Evolutionary conservation across 1,140 invertebrate species (phyloP), one percentile per base, ranked within the genome.

Genomic region (Zaprionus kolodkinae): DNA sequence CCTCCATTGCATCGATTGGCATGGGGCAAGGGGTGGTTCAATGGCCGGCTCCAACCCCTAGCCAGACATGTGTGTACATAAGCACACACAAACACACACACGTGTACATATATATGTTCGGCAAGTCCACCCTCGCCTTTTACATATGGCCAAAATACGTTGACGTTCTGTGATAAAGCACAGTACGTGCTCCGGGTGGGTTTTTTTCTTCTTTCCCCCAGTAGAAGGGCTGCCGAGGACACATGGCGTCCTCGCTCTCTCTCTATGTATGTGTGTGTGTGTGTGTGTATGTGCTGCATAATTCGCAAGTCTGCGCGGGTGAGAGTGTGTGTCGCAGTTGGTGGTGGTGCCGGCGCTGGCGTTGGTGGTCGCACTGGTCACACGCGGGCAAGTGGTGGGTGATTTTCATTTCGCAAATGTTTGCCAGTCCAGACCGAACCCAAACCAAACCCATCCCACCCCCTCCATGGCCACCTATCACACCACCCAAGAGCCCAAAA

Each of bases 341-440:
- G 27, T 30, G 15, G 6, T n/a, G 52, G 30, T 59, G 65, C 35
- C 43, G 65, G 72, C 55, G 78, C 60, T 81, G 78, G 15, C 54
- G 72, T 60, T 81, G 78, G n/a, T 72, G 75, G 52, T 63, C 59
- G 74, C 64, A 72, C 80, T 84, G 84, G 84, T 88, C 83, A 88
- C 62, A 85, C 64, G 54, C 40, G 40, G 38, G 40, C 71, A 50
- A 87, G 84, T 87, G 84, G 84, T 87, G 80, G 84, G 54, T 88
- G 73, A 70, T 83, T 68, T 77, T 87, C 84, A 87, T 83, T 87
- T 87, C 68, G 84, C 84, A 62, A 86, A 88, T 80, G 75, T 77
- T 80, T 80, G 75, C 60, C 72, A 68, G 65, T 40, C 43, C 70
- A 67, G 43, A 27, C 57, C 40, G 66, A 13, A 11, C 17, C 36